These are phyloP conservation scores for Caenorhabditis latens DNA, from an alignment of 1,140 invertebrate species.

Conservation along the genomic window DNA sequence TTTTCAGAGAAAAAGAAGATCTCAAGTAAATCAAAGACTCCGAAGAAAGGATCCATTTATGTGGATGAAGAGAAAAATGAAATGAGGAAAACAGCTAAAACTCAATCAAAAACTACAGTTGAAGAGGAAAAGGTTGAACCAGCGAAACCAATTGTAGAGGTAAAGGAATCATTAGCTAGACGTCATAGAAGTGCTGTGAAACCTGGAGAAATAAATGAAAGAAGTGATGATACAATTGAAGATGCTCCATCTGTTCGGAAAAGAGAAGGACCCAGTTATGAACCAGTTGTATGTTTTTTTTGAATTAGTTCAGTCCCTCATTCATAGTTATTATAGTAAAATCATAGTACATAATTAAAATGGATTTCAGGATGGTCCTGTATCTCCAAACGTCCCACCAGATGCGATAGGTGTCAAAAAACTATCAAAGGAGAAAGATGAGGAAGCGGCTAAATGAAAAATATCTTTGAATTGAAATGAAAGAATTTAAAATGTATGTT, in stretches of 20 bases:
- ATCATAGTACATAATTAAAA: too few species aligned
- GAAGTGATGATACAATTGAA: slow-evolving; percentile 16
- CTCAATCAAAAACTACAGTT: neutral
- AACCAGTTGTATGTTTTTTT: neutral
- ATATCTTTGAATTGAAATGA: neutral
- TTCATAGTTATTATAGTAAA: neutral
- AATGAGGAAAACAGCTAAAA: neutral
- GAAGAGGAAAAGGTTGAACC: neutral
- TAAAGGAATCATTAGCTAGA: neutral
- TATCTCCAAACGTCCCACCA: neutral
- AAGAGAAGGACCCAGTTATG: neutral
- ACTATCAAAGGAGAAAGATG: neutral
- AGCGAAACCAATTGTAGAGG: neutral
- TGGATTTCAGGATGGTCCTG: neutral
- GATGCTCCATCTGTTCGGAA: slow-evolving; percentile 6
- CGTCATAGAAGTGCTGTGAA: neutral
- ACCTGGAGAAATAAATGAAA: neutral
- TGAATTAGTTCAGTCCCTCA: too few species aligned
- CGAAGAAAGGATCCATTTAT: neutral
- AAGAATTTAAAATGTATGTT: too few species aligned
- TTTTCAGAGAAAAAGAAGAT: neutral
- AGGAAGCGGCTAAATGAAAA: neutral
- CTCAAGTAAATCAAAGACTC: neutral
- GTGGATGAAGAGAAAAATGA: neutral
- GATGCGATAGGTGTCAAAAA: neutral